Evolutionary conservation across 2,888 invertebrate genomes (phyloP), one percentile per base, ranked within the genome.

Genomic region (Galerucella nymphaeae): DNA sequence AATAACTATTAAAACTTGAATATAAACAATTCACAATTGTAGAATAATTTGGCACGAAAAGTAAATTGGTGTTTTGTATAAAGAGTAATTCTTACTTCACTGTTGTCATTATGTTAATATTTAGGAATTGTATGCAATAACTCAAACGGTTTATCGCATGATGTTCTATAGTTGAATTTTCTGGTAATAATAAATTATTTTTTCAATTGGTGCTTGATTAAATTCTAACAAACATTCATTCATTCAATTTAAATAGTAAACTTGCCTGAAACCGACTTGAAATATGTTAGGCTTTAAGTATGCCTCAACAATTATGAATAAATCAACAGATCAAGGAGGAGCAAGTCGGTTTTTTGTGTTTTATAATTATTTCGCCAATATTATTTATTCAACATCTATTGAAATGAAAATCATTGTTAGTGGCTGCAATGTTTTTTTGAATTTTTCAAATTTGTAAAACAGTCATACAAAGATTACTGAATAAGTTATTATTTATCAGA

Each of bases 51-150:
- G 70, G 42, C 63, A 63, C 57, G 63, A 70, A 70, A 70, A 70
- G 63, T 70, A 63, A 63, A 63, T 70, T 70, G 70, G 70, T 70
- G 70, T 70, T 63, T 70, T 70, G 70, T 63, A 70, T 70, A 63
- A 62, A 63, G 64, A 57, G 63, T 70, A 55, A 63, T n/a, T 70
- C 70, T 23, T 69, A 69, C 69, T 69, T 57, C 48, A 50, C 59
- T 67, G 67, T n/a, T 67, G 30, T 48, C 45, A 45, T 59, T 61
- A 38, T 48, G 14, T 59, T 48, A 67, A 57, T 63, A 57, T 63
- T 53, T 62, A 58, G 53, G 45, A 45, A 48, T 64, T 64, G 57
- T 30, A 63, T 70, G 70, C 70, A 70, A 70, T 70, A 70, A 70
- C 57, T 57, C 14, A 55, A 20, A 9, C 59, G 48, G n/a, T 16